Conservation (phyloP, 2,797 vertebrate genomes). For the Sarcoramphus papa region DNA sequence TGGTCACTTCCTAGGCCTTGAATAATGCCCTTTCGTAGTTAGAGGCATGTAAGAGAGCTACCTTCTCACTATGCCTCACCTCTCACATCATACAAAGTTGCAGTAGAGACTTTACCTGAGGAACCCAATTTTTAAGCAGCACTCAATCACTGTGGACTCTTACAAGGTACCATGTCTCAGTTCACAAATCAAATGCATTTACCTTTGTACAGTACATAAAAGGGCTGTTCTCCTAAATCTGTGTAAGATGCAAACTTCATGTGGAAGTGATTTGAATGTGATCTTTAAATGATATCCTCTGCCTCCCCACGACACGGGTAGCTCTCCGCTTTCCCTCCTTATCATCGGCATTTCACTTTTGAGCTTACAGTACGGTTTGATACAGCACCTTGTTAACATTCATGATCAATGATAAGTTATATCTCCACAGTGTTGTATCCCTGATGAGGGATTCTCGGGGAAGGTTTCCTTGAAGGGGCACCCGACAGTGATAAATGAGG, state of each 20-base stretch:
- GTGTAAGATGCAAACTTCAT: background rate
- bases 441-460: slow-evolving; percentile 38
- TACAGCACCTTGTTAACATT: slow-evolving; percentile 58
- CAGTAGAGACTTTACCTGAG: background rate
- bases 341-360: fast-evolving
- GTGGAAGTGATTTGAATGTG: background rate
- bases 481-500: slow-evolving; percentile 52
- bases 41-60: background rate
- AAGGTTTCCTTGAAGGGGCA: slow-evolving; percentile 25
- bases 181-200: background rate
- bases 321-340: background rate
- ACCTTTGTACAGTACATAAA: background rate
- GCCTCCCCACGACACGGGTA: background rate
- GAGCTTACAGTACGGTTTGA: background rate
- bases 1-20: background rate
- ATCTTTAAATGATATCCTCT: background rate
- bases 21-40: background rate
- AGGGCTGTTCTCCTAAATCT: background rate
- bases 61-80: background rate
- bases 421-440: slow-evolving; percentile 49
- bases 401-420: slow-evolving; percentile 29
- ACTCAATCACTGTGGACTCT: background rate
- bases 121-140: background rate
- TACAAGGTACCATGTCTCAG: background rate
- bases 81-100: background rate